Conservation (phyloP, 2,113 vertebrate species). For the Microcebus ravelobensis region DNA sequence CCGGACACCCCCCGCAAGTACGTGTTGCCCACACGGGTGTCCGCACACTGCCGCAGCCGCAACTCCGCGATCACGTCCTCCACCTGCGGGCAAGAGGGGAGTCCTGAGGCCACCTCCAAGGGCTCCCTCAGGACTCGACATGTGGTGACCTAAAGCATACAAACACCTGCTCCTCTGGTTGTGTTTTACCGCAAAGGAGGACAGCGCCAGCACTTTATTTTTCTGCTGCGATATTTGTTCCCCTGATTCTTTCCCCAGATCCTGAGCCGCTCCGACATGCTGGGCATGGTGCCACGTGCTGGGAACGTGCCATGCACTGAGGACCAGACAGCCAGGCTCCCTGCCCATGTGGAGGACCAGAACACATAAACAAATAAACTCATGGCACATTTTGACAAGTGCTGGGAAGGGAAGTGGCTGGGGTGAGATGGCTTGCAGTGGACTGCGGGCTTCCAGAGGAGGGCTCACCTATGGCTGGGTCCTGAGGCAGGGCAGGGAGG, state of each 20-base stretch:
- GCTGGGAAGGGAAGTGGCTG: fast-evolving
- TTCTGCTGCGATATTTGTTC: background rate
- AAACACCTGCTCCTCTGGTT: fast-evolving
- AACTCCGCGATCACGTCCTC: conserved; percentile 97
- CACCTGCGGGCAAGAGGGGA: conserved; percentile 85
- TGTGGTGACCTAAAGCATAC: fast-evolving
- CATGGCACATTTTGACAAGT: background rate
- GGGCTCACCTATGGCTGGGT: background rate
- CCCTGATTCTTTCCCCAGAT: background rate
- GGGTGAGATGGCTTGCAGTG: background rate
- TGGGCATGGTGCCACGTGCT: no score
- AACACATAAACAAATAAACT: background rate
- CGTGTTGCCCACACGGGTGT: conserved; percentile 94
- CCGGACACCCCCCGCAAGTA: conserved; percentile 93
- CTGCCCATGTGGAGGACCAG: background rate
- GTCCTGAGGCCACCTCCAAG: background rate
- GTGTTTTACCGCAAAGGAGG: background rate
- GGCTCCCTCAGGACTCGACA: background rate
- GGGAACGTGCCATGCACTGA: background rate
- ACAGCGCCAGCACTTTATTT: no score
- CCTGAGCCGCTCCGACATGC: no score
- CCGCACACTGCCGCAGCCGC: conserved; percentile 93
- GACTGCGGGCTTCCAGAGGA: background rate
- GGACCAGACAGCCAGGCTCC: background rate
- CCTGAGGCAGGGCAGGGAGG: background rate